Evolutionary conservation across 2,888 invertebrate species (phyloP).

Genomic region (Drosophila subsilvestris): DNA sequence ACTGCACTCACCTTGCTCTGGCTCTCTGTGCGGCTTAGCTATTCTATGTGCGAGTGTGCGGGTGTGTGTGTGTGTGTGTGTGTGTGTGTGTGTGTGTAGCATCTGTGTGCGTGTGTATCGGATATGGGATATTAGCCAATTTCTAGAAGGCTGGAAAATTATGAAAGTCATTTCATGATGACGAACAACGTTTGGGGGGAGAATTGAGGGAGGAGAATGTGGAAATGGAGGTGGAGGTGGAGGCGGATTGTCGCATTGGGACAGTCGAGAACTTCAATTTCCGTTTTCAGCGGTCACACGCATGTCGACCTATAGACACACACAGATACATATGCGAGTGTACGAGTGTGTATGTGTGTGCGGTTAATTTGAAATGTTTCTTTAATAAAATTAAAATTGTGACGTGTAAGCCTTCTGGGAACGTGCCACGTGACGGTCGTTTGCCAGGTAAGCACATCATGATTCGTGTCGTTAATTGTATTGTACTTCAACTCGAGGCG

Average conservation of each 20-base stretch:
- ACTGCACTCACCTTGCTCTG: conserved; percentile 22
- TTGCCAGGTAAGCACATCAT: conserved; percentile 82
- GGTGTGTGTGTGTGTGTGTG: not conserved
- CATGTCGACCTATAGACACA: conserved; percentile 17
- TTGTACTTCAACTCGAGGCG: conserved; percentile 72
- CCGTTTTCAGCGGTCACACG: conserved; percentile 47
- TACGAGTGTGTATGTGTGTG: conserved; percentile 34
- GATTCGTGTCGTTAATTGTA: conserved; percentile 84
- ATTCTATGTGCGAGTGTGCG: not conserved
- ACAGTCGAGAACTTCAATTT: conserved; percentile 63
- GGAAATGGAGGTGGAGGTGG: not conserved
- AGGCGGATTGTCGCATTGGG: conserved; percentile 43
- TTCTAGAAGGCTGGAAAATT: conserved; percentile 49
- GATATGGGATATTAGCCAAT: conserved; percentile 54
- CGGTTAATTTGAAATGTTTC: conserved; percentile 79
- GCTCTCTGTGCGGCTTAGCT: not conserved
- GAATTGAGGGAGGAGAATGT: not conserved
- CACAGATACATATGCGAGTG: not conserved
- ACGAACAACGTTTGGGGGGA: conserved; percentile 5
- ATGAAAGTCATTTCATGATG: conserved; percentile 65
- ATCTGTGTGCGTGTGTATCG: conserved; percentile 16
- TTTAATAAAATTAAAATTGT: conserved; percentile 82
- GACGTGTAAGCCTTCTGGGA: conserved; percentile 83
- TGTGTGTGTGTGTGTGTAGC: not conserved
- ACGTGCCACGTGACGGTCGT: conserved; percentile 83